phyloP scores from a whole-genome alignment of 1,140 invertebrate genomes.

The Nephotettix cincticeps region DNA sequence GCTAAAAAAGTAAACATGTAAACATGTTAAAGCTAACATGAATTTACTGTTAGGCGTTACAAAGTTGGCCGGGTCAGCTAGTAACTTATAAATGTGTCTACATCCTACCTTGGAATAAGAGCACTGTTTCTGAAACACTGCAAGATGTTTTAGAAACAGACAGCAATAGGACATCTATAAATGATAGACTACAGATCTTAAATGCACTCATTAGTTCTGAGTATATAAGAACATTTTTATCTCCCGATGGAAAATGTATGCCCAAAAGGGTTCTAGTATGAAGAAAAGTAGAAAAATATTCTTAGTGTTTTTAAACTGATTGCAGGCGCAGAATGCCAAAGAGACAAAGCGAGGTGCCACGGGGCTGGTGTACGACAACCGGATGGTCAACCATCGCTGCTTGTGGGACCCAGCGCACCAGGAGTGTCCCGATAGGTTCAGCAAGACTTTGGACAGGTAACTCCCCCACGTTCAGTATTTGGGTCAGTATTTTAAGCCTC shows the following conservation, averaged over 20 bases:
- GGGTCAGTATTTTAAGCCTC: no score
- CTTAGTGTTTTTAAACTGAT: neutral
- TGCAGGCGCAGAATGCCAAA: slow-evolving; percentile 65
- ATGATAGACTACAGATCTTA: neutral
- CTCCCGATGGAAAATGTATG: neutral
- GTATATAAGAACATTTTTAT: neutral
- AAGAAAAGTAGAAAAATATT: neutral
- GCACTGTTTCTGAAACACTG: no score
- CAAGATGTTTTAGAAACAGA: neutral
- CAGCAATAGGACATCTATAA: neutral
- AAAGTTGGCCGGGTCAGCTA: no score
- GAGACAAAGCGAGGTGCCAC: slow-evolving; percentile 59
- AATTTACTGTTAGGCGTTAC: no score
- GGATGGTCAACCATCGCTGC: slow-evolving; percentile 76
- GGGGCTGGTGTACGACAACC: slow-evolving; percentile 74
- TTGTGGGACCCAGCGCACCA: slow-evolving; percentile 82
- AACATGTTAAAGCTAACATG: no score
- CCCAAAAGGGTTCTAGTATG: neutral
- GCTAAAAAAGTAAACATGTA: no score
- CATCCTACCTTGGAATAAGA: no score
- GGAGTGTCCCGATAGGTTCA: slow-evolving; percentile 77
- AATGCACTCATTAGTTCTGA: neutral
- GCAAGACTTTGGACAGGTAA: slow-evolving; percentile 64
- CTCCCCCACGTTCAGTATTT: no score
- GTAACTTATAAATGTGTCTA: no score